Conservation (phyloP, 1,140 invertebrate species). For the Aphelenchoides fujianensis region DNA sequence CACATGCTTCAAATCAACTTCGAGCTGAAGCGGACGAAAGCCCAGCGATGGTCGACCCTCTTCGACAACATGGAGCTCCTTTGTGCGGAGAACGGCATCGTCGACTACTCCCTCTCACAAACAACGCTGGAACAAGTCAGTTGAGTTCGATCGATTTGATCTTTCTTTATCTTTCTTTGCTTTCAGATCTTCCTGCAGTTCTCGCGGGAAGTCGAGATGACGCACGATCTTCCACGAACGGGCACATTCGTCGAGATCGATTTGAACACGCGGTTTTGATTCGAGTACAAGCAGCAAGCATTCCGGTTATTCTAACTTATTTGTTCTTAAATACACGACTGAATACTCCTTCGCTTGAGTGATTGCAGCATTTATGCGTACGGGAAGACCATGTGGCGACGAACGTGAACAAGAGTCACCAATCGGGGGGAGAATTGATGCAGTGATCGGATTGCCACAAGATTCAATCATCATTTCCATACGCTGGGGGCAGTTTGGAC, state of each 20-base stretch:
- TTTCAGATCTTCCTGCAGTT: conserved; percentile 52
- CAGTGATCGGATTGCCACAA: background rate
- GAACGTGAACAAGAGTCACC: background rate
- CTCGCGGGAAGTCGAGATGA: conserved; percentile 39
- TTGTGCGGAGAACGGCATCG: conserved; percentile 30
- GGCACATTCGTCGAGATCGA: background rate
- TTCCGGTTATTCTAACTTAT: background rate
- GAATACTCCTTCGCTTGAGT: no score
- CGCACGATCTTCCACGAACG: background rate
- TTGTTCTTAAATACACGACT: background rate
- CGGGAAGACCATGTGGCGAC: background rate
- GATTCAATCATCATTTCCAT: background rate
- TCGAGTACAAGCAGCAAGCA: background rate
- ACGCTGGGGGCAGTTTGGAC: background rate
- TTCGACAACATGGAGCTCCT: conserved; percentile 47
- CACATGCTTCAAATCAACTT: conserved; percentile 53
- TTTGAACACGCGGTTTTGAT: background rate
- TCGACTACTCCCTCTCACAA: conserved; percentile 54
- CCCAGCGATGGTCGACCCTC: conserved; percentile 45
- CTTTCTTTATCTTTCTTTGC: conserved; percentile 12
- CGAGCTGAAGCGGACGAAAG: conserved; percentile 32
- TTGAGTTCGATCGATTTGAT: conserved; percentile 16
- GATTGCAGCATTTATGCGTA: no score
- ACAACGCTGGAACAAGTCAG: conserved; percentile 55
- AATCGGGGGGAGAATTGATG: background rate